Percentiles rank a stretch among this genome's conserved stretches.
phyloP scores from a whole-genome alignment of 2,888 invertebrate genomes.

The Nomada fucata region DNA sequence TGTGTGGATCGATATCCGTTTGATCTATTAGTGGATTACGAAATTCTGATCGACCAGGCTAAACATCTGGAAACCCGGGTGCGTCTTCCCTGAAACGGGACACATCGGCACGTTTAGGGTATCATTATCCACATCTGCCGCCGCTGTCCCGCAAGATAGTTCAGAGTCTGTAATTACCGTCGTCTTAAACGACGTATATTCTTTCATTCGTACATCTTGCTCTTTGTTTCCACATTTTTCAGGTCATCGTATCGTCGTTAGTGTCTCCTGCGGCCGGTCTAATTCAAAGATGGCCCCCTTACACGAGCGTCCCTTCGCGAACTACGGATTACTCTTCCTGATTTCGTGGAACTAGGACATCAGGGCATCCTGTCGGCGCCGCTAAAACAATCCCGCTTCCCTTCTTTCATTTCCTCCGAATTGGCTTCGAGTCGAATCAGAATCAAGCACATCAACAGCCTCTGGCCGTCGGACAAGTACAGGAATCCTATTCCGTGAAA shows the following conservation, averaged over 20 bases:
- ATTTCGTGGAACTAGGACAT: conserved; percentile 60
- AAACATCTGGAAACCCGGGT: conserved; percentile 64
- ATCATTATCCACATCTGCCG: conserved; percentile 82
- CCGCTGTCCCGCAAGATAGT: conserved; percentile 65
- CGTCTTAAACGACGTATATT: conserved; percentile 75
- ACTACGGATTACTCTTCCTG: conserved; percentile 30
- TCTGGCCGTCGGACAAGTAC: conserved; percentile 28
- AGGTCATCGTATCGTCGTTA: conserved; percentile 79
- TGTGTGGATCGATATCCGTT: neutral
- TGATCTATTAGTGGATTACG: conserved; percentile 47
- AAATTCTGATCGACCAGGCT: conserved; percentile 71
- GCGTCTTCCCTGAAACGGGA: conserved; percentile 71
- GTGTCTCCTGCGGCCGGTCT: conserved; percentile 48
- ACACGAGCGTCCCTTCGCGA: conserved; percentile 21
- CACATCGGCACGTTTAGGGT: conserved; percentile 78
- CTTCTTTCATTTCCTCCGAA: neutral
- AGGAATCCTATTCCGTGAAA: neutral
- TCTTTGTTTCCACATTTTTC: conserved; percentile 73
- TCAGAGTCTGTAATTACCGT: conserved; percentile 74
- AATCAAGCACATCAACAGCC: too few relatives aligned
- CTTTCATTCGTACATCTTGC: conserved; percentile 76
- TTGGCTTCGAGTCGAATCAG: neutral
- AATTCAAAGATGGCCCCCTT: conserved; percentile 65
- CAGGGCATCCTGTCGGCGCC: conserved; percentile 25
- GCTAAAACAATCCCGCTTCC: neutral